These are phyloP conservation scores for Endomychus coccineus DNA, from an alignment of 2,888 invertebrate species.

Conservation along the genomic window DNA sequence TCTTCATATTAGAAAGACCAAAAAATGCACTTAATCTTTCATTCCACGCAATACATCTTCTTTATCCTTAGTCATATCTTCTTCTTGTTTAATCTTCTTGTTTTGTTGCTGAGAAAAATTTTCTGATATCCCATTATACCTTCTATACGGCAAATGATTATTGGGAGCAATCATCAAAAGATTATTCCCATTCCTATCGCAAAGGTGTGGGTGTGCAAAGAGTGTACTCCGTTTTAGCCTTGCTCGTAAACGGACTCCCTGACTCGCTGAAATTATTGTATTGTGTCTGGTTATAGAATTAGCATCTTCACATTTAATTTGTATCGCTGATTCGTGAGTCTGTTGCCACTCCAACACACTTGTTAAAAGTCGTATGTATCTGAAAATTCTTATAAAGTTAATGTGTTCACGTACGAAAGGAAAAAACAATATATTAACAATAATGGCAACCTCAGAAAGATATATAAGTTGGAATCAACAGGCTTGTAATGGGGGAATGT, in stretches of 20 bases:
- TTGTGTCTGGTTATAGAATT: slow-evolving; percentile 34
- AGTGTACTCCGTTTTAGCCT: slow-evolving; percentile 35
- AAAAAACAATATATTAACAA: neutral
- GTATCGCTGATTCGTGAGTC: slow-evolving; percentile 36
- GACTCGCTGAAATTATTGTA: slow-evolving; percentile 27
- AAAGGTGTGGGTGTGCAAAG: slow-evolving; percentile 34
- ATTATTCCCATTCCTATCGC: slow-evolving; percentile 60
- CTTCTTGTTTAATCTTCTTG: slow-evolving; percentile 1
- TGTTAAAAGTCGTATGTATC: slow-evolving; percentile 80
- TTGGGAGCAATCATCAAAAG: slow-evolving; percentile 60
- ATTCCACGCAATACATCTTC: too few relatives aligned
- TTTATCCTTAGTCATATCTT: neutral
- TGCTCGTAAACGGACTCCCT: slow-evolving; percentile 34
- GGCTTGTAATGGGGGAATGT: too few relatives aligned
- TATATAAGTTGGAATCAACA: too few relatives aligned
- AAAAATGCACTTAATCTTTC: too few relatives aligned
- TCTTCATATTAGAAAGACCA: too few relatives aligned
- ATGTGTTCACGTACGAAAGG: neutral
- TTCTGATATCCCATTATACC: too few relatives aligned
- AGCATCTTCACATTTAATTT: slow-evolving; percentile 49
- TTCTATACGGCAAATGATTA: slow-evolving; percentile 38
- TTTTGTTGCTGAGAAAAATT: neutral
- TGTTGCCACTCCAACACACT: slow-evolving; percentile 88
- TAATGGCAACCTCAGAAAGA: neutral
- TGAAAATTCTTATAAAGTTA: slow-evolving; percentile 40